phyloP scores from a whole-genome alignment of 2,888 invertebrate species.

The Drosophila monieri region DNA sequence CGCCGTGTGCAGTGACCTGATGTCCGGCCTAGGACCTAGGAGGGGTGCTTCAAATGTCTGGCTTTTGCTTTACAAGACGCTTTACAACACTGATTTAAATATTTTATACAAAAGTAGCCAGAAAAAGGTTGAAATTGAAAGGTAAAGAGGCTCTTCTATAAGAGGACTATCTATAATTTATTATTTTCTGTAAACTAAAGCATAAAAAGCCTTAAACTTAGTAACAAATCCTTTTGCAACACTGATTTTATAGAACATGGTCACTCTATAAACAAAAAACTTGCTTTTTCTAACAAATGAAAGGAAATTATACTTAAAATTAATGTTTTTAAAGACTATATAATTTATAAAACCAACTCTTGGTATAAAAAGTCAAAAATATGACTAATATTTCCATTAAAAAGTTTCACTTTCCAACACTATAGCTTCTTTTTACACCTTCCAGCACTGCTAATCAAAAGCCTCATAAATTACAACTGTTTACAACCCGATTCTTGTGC shows the following conservation, averaged over 20 bases:
- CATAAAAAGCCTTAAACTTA: too few relatives aligned
- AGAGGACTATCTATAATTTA: too few relatives aligned
- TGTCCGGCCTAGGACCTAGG: not conserved
- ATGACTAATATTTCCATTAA: not conserved
- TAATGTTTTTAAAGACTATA: not conserved
- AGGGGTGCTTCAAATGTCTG: not conserved
- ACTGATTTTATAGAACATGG: not conserved
- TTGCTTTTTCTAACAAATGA: not conserved
- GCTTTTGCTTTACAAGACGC: not conserved
- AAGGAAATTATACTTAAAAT: not conserved
- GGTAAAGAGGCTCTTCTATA: too few relatives aligned
- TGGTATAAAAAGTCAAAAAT: not conserved
- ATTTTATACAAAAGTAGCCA: too few relatives aligned
- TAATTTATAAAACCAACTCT: not conserved
- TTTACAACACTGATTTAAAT: constrained; percentile 1
- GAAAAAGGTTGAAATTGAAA: too few relatives aligned
- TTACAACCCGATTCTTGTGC: not conserved
- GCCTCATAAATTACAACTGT: not conserved
- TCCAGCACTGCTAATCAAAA: not conserved
- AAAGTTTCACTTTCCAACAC: not conserved
- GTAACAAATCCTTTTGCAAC: not conserved
- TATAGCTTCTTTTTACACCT: not conserved
- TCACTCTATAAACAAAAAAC: not conserved
- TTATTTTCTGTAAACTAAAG: too few relatives aligned
- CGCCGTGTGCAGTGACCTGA: not conserved